Conservation (phyloP, 2,888 invertebrate genomes). For the Leptarthrus brevirostris region DNA sequence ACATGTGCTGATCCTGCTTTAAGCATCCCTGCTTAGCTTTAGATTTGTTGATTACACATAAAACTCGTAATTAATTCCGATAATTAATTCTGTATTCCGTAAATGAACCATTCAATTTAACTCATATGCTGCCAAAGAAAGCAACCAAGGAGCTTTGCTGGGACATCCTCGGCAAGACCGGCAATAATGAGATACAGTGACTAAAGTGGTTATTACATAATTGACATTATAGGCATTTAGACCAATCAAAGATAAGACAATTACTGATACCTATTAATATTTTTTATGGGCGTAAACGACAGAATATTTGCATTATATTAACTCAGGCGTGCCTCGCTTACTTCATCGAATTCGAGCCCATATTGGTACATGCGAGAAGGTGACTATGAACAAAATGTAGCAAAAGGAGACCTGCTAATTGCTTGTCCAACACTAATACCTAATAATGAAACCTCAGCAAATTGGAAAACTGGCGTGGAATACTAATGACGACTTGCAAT, state of each 20-base stretch:
- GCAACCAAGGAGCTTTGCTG: background rate
- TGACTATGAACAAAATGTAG: background rate
- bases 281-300: slow-evolving; percentile 2
- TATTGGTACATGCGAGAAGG: background rate
- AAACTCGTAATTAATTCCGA: slow-evolving; percentile 53
- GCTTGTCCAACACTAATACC: slow-evolving; percentile 53
- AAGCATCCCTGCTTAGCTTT: slow-evolving; percentile 22
- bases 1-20: slow-evolving; percentile 50
- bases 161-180: too few species aligned
- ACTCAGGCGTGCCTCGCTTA: slow-evolving; percentile 26
- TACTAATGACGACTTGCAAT: slow-evolving; percentile 59
- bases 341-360: slow-evolving; percentile 11
- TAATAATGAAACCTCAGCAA: slow-evolving; percentile 53
- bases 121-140: slow-evolving; percentile 47
- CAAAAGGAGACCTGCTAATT: slow-evolving; percentile 51
- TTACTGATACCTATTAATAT: slow-evolving; percentile 9
- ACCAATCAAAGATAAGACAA: slow-evolving; percentile 24
- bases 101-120: slow-evolving; percentile 48
- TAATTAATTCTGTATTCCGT: slow-evolving; percentile 50
- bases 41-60: slow-evolving; percentile 51
- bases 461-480: slow-evolving; percentile 49
- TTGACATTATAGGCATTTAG: background rate
- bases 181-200: slow-evolving; percentile 11
- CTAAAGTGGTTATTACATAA: slow-evolving; percentile 12
- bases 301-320: slow-evolving; percentile 39